Percentiles rank a stretch among this genome's conserved stretches.
phyloP scores from a whole-genome alignment of 2,797 vertebrate genomes.

The Myotis daubentonii region DNA sequence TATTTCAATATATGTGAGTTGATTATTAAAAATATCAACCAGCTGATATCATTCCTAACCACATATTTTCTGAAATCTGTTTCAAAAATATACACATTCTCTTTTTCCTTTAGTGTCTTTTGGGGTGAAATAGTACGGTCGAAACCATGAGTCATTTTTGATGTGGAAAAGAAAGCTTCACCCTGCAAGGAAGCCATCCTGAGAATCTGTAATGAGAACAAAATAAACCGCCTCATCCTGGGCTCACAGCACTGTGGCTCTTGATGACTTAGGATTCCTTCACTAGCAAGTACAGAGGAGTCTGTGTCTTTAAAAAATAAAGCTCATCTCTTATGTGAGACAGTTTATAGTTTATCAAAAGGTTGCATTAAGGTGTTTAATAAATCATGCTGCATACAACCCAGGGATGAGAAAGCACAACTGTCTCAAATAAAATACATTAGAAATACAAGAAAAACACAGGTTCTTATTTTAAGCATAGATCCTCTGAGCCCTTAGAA shows the following conservation, averaged over 20 bases:
- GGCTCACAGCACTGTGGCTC: neutral
- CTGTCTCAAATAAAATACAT: slow-evolving; percentile 38
- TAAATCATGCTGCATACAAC: slow-evolving; percentile 48
- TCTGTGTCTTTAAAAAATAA: slow-evolving; percentile 55
- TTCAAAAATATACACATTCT: neutral
- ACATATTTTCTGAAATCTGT: neutral
- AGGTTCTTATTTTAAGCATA: neutral
- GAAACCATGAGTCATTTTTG: slow-evolving; percentile 1
- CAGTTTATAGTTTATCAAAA: slow-evolving; percentile 62
- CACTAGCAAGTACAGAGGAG: slow-evolving; percentile 31
- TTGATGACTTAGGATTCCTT: slow-evolving; percentile 37
- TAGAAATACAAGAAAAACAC: slow-evolving; percentile 12
- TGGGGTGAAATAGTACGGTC: neutral
- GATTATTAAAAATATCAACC: neutral
- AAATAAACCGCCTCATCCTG: slow-evolving; percentile 20
- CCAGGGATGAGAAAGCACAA: slow-evolving; percentile 4
- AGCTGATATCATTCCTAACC: neutral
- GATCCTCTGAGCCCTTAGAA: neutral
- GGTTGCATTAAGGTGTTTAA: slow-evolving; percentile 52
- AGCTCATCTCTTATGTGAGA: slow-evolving; percentile 48
- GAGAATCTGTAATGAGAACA: neutral
- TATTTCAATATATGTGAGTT: neutral
- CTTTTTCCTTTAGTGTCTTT: neutral
- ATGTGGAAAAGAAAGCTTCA: slow-evolving; percentile 4
- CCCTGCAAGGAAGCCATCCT: neutral